These are phyloP conservation scores for Terrapene triunguis DNA, from an alignment of 2,113 vertebrate species.

Conservation along the genomic window DNA sequence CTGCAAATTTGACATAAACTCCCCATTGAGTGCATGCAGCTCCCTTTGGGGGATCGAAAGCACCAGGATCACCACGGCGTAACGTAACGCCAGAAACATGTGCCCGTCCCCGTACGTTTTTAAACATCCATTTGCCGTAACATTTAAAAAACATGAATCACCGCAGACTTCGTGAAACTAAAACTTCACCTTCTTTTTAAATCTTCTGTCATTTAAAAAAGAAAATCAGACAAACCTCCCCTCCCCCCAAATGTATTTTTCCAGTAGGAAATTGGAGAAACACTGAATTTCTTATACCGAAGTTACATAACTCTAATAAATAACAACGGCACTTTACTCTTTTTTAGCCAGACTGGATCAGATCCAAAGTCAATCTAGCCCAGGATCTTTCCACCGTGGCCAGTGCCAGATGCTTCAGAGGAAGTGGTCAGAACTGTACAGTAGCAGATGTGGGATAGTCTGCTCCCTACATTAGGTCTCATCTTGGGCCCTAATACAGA, in stretches of 20 bases:
- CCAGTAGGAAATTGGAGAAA: not conserved
- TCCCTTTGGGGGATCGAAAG: not conserved
- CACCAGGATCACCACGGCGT: not conserved
- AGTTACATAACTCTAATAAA: not conserved
- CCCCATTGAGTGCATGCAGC: not conserved
- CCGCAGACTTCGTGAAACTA: not conserved
- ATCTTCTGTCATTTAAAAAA: not conserved
- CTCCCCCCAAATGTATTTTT: not conserved
- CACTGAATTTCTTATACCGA: not conserved
- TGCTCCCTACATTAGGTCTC: too few relatives aligned
- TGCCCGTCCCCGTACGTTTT: not conserved
- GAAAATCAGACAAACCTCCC: not conserved
- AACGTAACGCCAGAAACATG: not conserved
- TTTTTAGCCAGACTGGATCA: too few relatives aligned
- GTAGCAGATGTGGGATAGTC: too few relatives aligned
- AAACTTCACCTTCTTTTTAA: not conserved
- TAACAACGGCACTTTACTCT: too few relatives aligned
- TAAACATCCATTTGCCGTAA: not conserved
- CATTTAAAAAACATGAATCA: not conserved
- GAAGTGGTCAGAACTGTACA: too few relatives aligned
- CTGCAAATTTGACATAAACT: not conserved
- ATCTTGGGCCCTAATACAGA: not conserved
- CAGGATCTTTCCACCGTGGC: too few relatives aligned
- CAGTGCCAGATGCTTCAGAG: too few relatives aligned
- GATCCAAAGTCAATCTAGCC: too few relatives aligned